Evolutionary conservation across 2,888 invertebrate species (phyloP), one percentile per base, ranked within the genome.

Genomic region (Sicus ferrugineus): DNA sequence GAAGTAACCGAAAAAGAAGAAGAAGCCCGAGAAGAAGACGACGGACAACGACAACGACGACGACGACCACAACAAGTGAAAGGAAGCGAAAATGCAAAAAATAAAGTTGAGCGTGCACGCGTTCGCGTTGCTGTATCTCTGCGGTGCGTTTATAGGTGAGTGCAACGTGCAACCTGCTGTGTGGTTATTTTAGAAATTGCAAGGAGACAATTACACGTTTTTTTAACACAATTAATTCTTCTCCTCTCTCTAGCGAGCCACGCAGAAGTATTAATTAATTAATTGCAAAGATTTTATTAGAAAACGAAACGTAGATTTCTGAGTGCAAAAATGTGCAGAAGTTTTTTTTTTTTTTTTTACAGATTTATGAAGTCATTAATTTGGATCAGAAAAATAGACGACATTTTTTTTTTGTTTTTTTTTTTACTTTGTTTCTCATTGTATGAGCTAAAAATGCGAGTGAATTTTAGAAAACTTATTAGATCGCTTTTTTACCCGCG

Each of bases 91-190:
- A 66, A 67, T 56, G 61, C 21, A 34, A 42, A 71, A 52, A 65
- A 46, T 38, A 69, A 69, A 54, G 38, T 23, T 64, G 38, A 62
- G 28, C 61, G 70, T 70, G 56, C 68, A 72, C 46, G 72, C 73
- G 56, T 72, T 72, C 58, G 72, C 68, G 66, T 61, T 70, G 63
- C 38, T 73, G 61, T 73, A 70, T 70, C 67, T 73, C 26, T 73
- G 72, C 73, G 65, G 70, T 69, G 31, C 67, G 46, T 68, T 72
- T 70, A 70, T 72, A 73, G 73, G 73, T 73, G 58, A 73, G 73
- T 73, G 42, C 21, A 26, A 26, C n/a, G 5, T 42, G 4, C 11
- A n/a, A 2, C 11, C 34, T 34, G 34, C 34, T 7, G 30, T 6
- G 56, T 28, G 14, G 11, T 23, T 56, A 56, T 14, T 30, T 56